These are phyloP conservation scores for Chironomus tentans DNA, from an alignment of 2,888 invertebrate species.

Conservation along the genomic window DNA sequence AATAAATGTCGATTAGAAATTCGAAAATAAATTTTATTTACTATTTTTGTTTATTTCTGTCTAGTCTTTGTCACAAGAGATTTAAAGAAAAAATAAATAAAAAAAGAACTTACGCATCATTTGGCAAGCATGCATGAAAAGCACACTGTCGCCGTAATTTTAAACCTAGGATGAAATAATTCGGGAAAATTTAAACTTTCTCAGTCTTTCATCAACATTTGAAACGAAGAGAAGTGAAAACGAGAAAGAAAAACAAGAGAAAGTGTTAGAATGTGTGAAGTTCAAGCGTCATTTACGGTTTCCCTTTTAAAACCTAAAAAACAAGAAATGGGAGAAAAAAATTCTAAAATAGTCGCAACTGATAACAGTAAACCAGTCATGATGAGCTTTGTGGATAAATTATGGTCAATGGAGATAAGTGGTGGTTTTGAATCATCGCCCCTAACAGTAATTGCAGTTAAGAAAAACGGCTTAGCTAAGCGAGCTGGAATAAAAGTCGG, in stretches of 20 bases:
- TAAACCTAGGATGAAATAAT: not conserved
- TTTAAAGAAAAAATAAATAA: no score
- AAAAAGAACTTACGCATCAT: not conserved
- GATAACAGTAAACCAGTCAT: not conserved
- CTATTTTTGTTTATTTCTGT: not conserved
- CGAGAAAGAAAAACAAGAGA: not conserved
- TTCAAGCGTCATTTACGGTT: constrained; percentile 8
- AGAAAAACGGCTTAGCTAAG: constrained; percentile 13
- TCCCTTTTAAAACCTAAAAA: not conserved
- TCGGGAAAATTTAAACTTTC: not conserved
- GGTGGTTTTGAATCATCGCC: constrained; percentile 9
- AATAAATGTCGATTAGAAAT: no score
- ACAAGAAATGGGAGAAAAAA: not conserved
- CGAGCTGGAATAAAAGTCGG: constrained; percentile 24
- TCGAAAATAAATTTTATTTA: not conserved
- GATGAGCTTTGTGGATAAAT: constrained; percentile 18
- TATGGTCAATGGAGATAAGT: constrained; percentile 14
- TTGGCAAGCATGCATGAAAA: not conserved
- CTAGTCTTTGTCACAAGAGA: no score
- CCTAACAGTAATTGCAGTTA: constrained; percentile 1
- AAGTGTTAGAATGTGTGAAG: constrained; percentile 10
- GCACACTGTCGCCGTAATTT: not conserved
- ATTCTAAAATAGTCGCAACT: no score
- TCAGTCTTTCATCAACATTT: not conserved
- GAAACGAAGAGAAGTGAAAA: not conserved